Conservation (phyloP, 2,113 vertebrate species). For the Chelonoidis abingdonii region DNA sequence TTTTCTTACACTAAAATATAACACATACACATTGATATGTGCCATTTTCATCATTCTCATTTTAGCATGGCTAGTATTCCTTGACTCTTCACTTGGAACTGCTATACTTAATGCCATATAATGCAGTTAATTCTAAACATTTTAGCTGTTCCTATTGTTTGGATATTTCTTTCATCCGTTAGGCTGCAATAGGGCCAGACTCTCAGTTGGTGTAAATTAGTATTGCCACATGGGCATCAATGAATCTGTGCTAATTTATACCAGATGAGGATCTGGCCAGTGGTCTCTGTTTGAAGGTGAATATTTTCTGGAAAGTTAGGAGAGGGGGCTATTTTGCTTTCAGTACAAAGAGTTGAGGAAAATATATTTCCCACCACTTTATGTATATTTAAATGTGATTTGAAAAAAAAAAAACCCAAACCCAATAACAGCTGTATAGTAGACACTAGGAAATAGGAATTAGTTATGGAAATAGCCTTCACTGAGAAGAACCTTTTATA, state of each 20-base stretch:
- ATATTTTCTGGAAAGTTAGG: not conserved
- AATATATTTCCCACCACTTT: not conserved
- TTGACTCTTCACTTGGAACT: not conserved
- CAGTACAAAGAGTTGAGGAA: not conserved
- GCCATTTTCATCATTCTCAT: rapidly evolving
- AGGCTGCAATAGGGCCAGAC: not conserved
- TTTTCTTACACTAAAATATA: not conserved
- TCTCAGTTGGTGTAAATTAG: not conserved
- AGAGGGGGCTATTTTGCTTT: not conserved
- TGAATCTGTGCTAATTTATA: not conserved
- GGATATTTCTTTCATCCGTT: not conserved
- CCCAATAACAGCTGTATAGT: not conserved
- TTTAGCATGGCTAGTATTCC: not conserved
- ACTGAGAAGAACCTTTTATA: not conserved
- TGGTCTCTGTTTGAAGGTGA: not conserved
- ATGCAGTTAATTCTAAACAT: not conserved
- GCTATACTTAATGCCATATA: not conserved
- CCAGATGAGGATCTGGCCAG: not conserved
- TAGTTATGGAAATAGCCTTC: not conserved
- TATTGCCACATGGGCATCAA: not conserved
- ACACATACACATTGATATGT: rapidly evolving
- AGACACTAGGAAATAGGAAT: not conserved
- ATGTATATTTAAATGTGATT: not conserved
- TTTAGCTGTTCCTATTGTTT: not conserved
- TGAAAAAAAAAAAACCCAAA: not conserved